phyloP scores from a whole-genome alignment of 2,888 invertebrate genomes.

The Chydorus sphaericus region DNA sequence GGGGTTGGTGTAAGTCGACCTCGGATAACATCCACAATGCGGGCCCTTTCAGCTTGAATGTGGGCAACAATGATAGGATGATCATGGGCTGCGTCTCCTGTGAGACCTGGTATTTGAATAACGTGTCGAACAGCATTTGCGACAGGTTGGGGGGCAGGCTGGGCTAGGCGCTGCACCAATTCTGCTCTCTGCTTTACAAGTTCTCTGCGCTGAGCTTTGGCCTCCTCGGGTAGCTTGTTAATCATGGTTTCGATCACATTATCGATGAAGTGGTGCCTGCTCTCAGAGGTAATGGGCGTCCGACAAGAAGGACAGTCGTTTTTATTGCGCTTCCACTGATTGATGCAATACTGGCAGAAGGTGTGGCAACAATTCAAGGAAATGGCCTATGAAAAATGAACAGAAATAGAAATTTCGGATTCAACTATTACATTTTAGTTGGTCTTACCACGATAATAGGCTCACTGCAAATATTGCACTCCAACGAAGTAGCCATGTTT shows the following conservation, averaged over 20 bases:
- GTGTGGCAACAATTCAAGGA: slow-evolving; percentile 59
- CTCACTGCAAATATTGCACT: no score
- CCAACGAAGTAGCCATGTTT: no score
- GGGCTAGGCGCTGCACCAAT: no score
- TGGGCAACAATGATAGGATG: neutral
- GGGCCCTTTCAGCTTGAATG: neutral
- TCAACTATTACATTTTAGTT: no score
- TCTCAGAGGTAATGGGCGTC: slow-evolving; percentile 35
- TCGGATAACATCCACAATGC: neutral
- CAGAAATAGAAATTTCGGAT: neutral
- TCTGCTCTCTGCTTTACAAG: slow-evolving; percentile 37
- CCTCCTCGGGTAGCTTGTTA: slow-evolving; percentile 42
- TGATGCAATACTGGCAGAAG: slow-evolving; percentile 55
- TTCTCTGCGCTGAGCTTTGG: slow-evolving; percentile 39
- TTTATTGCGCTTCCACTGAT: slow-evolving; percentile 50
- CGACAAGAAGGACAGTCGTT: slow-evolving; percentile 57
- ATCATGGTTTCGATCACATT: slow-evolving; percentile 57
- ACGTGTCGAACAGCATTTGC: neutral
- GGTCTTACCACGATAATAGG: no score
- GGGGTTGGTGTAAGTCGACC: no score
- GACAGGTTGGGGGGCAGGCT: neutral
- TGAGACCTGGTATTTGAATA: no score
- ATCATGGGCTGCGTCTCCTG: neutral
- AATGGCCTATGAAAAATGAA: slow-evolving; percentile 33
- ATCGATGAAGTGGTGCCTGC: slow-evolving; percentile 48